phyloP scores from a whole-genome alignment of 1,140 invertebrate species.

The Palaemon carinicauda region DNA sequence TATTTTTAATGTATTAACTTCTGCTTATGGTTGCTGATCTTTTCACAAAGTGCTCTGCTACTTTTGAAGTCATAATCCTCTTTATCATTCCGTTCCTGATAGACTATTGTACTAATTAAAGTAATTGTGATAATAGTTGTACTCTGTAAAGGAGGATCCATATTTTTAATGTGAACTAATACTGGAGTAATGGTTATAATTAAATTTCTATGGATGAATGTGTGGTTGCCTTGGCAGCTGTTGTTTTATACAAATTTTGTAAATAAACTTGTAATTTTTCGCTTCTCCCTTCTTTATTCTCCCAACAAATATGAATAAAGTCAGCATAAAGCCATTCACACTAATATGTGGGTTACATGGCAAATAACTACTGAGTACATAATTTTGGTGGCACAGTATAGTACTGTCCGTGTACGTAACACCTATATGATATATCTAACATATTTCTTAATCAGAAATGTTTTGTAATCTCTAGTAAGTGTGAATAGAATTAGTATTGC shows the following conservation, averaged over 20 bases:
- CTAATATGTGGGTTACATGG: too few relatives aligned
- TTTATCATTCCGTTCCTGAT: constrained; percentile 42
- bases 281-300: background rate
- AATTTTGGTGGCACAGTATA: too few relatives aligned
- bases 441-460: too few relatives aligned
- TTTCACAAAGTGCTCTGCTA: background rate
- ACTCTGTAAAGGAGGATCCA: constrained; percentile 41
- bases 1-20: background rate
- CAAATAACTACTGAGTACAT: too few relatives aligned
- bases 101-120: constrained; percentile 35
- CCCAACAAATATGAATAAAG: background rate
- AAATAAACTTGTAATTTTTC: constrained; percentile 45
- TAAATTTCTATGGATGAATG: constrained; percentile 30
- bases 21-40: background rate
- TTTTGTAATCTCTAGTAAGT: too few relatives aligned
- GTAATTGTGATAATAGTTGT: constrained; percentile 44
- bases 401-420: too few relatives aligned
- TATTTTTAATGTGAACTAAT: constrained; percentile 41
- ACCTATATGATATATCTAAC: too few relatives aligned
- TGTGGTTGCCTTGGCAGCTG: constrained; percentile 36
- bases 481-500: too few relatives aligned
- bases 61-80: constrained; percentile 6
- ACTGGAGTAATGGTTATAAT: constrained; percentile 34
- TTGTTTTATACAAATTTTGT: constrained; percentile 45
- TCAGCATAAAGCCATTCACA: background rate